Conservation (phyloP, 2,888 invertebrate genomes). For the Pristionchus exspectatus region DNA sequence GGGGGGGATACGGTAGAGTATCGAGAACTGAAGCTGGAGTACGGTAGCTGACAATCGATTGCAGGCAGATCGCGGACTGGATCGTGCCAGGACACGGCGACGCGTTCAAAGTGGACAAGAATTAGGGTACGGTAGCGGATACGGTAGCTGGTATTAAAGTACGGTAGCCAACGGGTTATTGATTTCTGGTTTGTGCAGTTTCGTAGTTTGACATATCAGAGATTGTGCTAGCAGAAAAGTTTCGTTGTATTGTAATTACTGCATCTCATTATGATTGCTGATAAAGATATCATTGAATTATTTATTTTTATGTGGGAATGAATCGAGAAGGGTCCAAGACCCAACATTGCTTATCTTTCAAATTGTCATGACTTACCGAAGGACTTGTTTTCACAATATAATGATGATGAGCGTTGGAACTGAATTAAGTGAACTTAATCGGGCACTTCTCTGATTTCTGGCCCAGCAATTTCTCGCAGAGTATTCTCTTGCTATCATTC, state of each 20-base stretch:
- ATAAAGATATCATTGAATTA: background rate
- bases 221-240: background rate
- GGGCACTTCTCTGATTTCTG: too few relatives aligned
- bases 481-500: too few relatives aligned
- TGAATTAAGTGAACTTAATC: too few relatives aligned
- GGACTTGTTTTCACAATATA: too few relatives aligned
- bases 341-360: background rate
- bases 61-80: conserved; percentile 37
- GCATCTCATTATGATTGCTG: background rate
- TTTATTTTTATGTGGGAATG: background rate
- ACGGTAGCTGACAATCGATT: background rate
- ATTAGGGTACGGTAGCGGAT: background rate
- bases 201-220: background rate
- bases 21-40: background rate
- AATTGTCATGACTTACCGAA: background rate
- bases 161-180: conserved; percentile 1
- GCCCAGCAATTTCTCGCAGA: too few relatives aligned
- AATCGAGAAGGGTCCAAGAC: background rate
- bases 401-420: too few relatives aligned
- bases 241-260: background rate
- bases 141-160: background rate
- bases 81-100: conserved; percentile 55
- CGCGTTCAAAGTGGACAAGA: background rate
- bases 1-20: background rate
- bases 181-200: background rate